Percentiles rank a stretch among this genome's conserved stretches.
Evolutionary conservation across 2,888 invertebrate genomes (phyloP).

Genomic region (Drosophila seclusa): DNA sequence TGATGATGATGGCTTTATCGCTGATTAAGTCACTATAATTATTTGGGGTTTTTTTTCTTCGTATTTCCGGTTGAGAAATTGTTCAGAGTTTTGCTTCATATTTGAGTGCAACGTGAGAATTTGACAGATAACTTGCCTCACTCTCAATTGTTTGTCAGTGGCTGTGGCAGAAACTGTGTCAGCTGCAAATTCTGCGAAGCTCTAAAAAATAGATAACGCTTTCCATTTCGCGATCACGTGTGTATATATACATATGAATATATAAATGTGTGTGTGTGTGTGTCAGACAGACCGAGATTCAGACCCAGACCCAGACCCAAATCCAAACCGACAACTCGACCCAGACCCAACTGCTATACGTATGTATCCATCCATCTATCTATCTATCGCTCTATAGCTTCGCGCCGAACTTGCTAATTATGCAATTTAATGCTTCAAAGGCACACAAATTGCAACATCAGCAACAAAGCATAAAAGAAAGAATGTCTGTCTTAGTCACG

Average conservation of each 20-base stretch:
- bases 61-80: conserved; percentile 43
- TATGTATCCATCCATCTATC: conserved; percentile 1
- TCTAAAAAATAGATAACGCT: conserved; percentile 57
- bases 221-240: conserved; percentile 75
- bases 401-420: conserved; percentile 69
- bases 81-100: conserved; percentile 2
- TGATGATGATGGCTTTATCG: conserved; percentile 29
- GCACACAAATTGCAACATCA: conserved; percentile 58
- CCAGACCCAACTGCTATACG: conserved; percentile 16
- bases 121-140: conserved; percentile 14
- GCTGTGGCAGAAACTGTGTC: conserved; percentile 42
- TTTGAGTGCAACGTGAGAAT: conserved; percentile 50
- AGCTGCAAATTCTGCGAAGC: conserved; percentile 42
- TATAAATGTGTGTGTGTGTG: conserved; percentile 40
- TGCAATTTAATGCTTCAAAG: conserved; percentile 69
- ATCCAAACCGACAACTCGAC: conserved; percentile 8
- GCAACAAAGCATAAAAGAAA: conserved; percentile 35
- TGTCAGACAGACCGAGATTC: conserved; percentile 8
- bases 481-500: neutral
- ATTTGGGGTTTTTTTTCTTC: conserved; percentile 17
- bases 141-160: conserved; percentile 46
- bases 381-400: neutral
- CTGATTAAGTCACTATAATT: conserved; percentile 56
- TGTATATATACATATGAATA: neutral
- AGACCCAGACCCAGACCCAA: conserved; percentile 2